phyloP scores from a whole-genome alignment of 1,140 invertebrate species.

The Bombus ignitus region DNA sequence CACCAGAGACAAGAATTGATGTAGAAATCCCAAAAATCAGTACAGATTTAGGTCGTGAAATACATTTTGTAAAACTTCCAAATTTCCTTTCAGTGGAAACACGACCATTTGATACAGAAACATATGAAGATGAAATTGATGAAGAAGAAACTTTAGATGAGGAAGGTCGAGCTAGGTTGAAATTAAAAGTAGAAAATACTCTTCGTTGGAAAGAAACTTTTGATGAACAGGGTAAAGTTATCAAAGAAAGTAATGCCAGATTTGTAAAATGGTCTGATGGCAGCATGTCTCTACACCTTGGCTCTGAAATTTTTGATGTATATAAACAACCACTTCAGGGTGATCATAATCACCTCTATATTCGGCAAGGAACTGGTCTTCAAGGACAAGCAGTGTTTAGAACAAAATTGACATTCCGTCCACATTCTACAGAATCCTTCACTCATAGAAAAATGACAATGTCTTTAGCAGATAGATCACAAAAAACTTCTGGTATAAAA shows the following conservation, averaged over 20 bases:
- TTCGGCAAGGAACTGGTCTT: slow-evolving; percentile 98
- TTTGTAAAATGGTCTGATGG: slow-evolving; percentile 99
- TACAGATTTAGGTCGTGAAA: slow-evolving; percentile 94
- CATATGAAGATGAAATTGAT: slow-evolving; percentile 99
- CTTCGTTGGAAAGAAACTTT: slow-evolving; percentile 96
- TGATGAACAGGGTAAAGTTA: slow-evolving; percentile 91
- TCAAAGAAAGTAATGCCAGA: slow-evolving; percentile 97
- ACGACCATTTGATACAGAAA: slow-evolving; percentile 96
- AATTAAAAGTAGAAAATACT: slow-evolving; percentile 98
- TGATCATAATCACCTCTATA: slow-evolving; percentile 90
- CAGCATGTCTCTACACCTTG: slow-evolving; percentile 98
- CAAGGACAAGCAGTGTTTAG: slow-evolving; percentile 98
- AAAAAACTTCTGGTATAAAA: slow-evolving; percentile 98
- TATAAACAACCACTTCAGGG: slow-evolving; percentile 94
- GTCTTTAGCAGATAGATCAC: slow-evolving; percentile 97
- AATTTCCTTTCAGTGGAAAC: slow-evolving; percentile 97
- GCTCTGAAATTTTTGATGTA: slow-evolving; percentile 98
- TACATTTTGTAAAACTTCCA: slow-evolving; percentile 97
- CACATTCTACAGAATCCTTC: slow-evolving; percentile 98
- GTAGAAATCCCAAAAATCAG: slow-evolving; percentile 98
- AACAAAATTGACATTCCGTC: slow-evolving; percentile 98
- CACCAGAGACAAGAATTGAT: slow-evolving; percentile 96
- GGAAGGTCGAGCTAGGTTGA: slow-evolving; percentile 96
- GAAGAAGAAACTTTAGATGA: slow-evolving; percentile 99
- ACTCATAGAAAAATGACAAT: slow-evolving; percentile 99